Evolutionary conservation across 2,113 vertebrate species (phyloP), one percentile per base, ranked within the genome.

Genomic region (Rutilus rutilus): DNA sequence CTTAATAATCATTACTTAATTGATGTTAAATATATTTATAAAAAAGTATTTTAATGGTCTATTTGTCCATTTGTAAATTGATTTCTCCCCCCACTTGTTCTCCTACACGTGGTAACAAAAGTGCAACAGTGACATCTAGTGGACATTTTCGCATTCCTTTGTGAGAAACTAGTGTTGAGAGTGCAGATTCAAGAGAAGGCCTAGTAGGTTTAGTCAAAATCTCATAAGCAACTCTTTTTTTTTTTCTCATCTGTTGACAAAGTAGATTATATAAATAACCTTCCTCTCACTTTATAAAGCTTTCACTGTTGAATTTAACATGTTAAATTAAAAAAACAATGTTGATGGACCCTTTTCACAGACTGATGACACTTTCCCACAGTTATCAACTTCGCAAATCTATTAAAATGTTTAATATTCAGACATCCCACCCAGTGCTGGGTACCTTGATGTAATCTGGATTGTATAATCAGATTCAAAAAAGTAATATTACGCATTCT

Each of bases 91-190:
- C 50, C 50, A 15, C 50, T 50, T 5, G 47, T 50, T 54, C 17
- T 21, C 15, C 6, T 54, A 8, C 25, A 54, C 23, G 11, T 11
- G 14, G 4, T 5, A 80, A 80, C n/a, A 47, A 21, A 81, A 65
- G 59, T 81, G 78, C 78, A 64, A 65, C n/a, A 45, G 36, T 47
- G 78, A 81, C 78, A 81, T 64, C 78, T 81, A 81, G 78, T 27
- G 78, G 36, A 62, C 2, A 79, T 11, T 62, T 25, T 47, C 27
- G 14, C 33, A 77, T 21, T 52, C 15, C 25, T 17, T 7, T 11
- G 8, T 1, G 11, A 14, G 23, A 47, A 25, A 30, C 12, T 17
- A 19, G 6, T 27, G 45, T 76, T 52, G 19, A 71, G 6, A 33
- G 7, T 19, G 65, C 15, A 67, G 33, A 67, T 67, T 65, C 27